Evolutionary conservation across 2,888 invertebrate species (phyloP), one percentile per base, ranked within the genome.

Genomic region (Pilophorus perplexus): DNA sequence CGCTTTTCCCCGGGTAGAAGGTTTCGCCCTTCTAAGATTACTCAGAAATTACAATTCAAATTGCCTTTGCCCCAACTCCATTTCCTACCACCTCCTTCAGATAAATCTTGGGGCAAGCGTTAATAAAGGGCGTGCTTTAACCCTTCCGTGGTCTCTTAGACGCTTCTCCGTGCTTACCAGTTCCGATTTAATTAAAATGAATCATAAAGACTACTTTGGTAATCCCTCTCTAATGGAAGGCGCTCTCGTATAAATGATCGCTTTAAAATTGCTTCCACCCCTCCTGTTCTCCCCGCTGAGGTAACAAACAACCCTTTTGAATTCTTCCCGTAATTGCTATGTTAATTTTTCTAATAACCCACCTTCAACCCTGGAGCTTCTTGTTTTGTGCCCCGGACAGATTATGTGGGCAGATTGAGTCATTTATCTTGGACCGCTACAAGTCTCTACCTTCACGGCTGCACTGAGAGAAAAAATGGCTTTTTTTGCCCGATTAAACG

Each of bases 11-110:
- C 20, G 23, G 33, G 62, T 20, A 38, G 46, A 33, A 62, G 46
- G 62, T 18, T 28, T 10, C 44, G n/a, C 62, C 48, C 28, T 6
- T 46, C 37, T 20, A 46, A 62, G 62, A 62, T 62, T 62, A 62
- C 62, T 62, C 48, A 62, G 62, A 62, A 62, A 62, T 62, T 62
- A 62, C 62, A 62, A 62, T 62, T 62, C 62, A 62, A 62, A 62
- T 62, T 62, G 62, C 62, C 62, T 62, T 28, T 18, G 28, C 18
- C 38, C 27, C 16, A 6, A 33, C 52, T 52, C 23, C 62, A 14
- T 16, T 27, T 23, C 38, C 38, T 40, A 48, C 33, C 44, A 38
- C 46, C 62, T 62, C 48, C 27, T 28, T 28, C 12, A 62, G 44
- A 62, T 62, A 62, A 62, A 62, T 62, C 62, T 62, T 46, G 38